Percentiles rank a stretch among this genome's conserved stretches.
These are phyloP conservation scores for Pollenia labialis DNA, from an alignment of 2,888 invertebrate genomes.

Conservation along the genomic window DNA sequence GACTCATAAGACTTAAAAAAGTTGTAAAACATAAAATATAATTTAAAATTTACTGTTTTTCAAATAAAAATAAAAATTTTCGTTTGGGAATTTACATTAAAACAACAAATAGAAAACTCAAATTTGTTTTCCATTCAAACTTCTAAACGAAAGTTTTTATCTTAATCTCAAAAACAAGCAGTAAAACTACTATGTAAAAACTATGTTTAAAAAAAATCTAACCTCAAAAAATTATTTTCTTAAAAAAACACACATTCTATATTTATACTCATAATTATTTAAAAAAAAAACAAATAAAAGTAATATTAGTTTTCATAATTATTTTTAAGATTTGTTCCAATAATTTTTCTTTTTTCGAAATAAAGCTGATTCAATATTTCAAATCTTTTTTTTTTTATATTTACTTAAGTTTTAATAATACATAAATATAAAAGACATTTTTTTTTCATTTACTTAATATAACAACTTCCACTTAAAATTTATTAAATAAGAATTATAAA, in stretches of 20 bases:
- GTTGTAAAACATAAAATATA: conserved; percentile 19
- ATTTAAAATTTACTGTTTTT: neutral
- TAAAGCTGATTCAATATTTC: neutral
- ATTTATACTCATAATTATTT: conserved; percentile 28
- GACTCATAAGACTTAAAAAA: conserved; percentile 59
- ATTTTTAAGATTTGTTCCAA: neutral
- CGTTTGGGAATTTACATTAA: no score
- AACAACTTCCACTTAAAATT: conserved; percentile 38
- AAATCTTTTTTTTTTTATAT: neutral
- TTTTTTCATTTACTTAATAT: conserved; percentile 43
- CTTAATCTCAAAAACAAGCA: no score
- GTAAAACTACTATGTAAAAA: neutral
- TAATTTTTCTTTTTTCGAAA: conserved; percentile 1
- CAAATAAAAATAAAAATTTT: neutral
- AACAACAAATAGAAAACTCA: no score
- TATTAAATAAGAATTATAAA: neutral
- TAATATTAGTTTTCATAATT: conserved; percentile 20
- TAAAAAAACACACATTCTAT: conserved; percentile 29
- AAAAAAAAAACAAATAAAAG: neutral
- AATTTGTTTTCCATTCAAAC: no score
- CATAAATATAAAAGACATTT: conserved; percentile 46
- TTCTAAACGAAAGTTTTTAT: no score
- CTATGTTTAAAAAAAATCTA: neutral
- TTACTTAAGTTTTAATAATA: neutral
- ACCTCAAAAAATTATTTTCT: neutral